Evolutionary conservation across 2,113 vertebrate species (phyloP).

Genomic region (Pangasianodon hypophthalmus): DNA sequence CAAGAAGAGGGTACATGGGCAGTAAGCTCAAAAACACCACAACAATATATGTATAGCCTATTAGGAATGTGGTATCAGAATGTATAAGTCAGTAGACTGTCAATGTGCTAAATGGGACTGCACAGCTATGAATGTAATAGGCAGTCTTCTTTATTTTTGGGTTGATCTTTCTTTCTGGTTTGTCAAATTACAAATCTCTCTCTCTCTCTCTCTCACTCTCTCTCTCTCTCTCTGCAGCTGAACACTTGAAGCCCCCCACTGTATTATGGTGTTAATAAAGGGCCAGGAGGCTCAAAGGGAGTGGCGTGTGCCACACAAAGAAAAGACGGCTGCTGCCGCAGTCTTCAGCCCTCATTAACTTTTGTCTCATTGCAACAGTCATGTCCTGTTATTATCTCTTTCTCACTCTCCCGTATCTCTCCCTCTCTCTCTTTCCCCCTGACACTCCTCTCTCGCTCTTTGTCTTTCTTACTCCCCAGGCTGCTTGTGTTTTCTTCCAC

Average conservation of each 20-base stretch:
- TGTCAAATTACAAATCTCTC: slow-evolving; percentile 8
- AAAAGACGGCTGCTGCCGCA: slow-evolving; percentile 66
- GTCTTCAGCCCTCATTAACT: slow-evolving; percentile 78
- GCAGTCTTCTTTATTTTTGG: background rate
- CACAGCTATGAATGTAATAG: background rate
- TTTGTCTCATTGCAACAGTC: slow-evolving; percentile 72
- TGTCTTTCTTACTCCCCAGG: slow-evolving; percentile 3
- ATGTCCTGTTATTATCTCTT: slow-evolving; percentile 57
- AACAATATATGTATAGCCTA: background rate
- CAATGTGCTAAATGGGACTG: background rate
- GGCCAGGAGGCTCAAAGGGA: slow-evolving; percentile 71
- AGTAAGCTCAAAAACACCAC: background rate
- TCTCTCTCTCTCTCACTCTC: slow-evolving; percentile 32
- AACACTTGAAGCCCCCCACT: slow-evolving; percentile 73
- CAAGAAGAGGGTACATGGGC: background rate
- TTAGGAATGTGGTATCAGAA: slow-evolving; percentile 1
- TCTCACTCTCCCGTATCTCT: slow-evolving; percentile 26
- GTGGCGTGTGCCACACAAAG: slow-evolving; percentile 68
- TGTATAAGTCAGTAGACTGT: slow-evolving; percentile 3
- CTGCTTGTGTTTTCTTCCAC: slow-evolving; percentile 40
- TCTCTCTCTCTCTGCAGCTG: slow-evolving; percentile 71
- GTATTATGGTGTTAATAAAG: slow-evolving; percentile 76
- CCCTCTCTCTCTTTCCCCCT: background rate
- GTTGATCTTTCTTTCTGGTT: slow-evolving; percentile 18
- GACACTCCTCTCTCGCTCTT: background rate